Percentiles rank a stretch among this genome's conserved stretches.
Conservation (phyloP, 2,888 invertebrate genomes). For the Antitype chi region DNA sequence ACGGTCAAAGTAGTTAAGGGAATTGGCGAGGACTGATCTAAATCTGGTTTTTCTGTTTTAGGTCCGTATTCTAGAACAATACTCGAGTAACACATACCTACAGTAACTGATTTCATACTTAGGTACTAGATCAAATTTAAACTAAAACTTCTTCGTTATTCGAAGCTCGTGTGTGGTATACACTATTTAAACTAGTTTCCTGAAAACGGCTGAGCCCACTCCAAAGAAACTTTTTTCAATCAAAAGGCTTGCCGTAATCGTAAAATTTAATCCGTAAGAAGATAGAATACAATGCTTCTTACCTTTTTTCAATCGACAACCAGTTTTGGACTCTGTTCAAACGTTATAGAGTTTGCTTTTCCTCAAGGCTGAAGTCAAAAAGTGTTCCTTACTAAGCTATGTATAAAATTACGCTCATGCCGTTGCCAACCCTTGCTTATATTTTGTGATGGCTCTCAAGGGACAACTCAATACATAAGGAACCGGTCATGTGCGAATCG, state of each 20-base stretch:
- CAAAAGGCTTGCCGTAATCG: conserved; percentile 40
- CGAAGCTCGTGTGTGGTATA: conserved; percentile 15
- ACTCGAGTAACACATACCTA: background rate
- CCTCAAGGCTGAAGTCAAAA: conserved; percentile 35
- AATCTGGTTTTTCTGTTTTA: conserved; percentile 29
- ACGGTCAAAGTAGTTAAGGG: conserved; percentile 17
- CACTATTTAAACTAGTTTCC: conserved; percentile 29
- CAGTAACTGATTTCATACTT: background rate
- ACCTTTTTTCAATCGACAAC: conserved; percentile 16
- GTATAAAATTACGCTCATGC: conserved; percentile 68
- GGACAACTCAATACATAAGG: conserved; percentile 70
- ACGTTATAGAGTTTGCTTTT: conserved; percentile 24
- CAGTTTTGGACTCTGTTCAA: conserved; percentile 32
- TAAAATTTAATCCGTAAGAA: conserved; percentile 55
- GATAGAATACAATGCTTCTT: conserved; percentile 61
- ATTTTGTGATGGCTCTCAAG: conserved; percentile 67
- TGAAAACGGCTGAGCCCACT: conserved; percentile 13
- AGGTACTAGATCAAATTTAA: background rate
- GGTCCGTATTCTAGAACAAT: background rate
- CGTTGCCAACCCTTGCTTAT: conserved; percentile 67
- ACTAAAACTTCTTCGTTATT: background rate
- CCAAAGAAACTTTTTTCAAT: conserved; percentile 55
- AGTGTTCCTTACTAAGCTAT: conserved; percentile 61
- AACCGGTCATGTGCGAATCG: conserved; percentile 70
- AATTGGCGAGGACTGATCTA: conserved; percentile 23